phyloP scores from a whole-genome alignment of 2,888 invertebrate species.

The Drosophila antonietae region DNA sequence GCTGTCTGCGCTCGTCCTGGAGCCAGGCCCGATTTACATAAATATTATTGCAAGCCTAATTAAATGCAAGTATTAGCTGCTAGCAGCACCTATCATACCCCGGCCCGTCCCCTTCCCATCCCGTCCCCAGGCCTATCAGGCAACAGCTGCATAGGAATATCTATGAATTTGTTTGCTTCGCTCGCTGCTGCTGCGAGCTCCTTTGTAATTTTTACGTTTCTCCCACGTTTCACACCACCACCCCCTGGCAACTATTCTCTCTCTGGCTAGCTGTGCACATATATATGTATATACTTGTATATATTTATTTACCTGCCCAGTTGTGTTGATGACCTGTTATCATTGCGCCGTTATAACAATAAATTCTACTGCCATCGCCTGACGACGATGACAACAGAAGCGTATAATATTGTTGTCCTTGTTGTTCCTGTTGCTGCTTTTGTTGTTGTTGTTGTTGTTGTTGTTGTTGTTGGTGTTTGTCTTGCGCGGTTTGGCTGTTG shows the following conservation, averaged over 20 bases:
- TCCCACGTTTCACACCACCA: conserved; percentile 1
- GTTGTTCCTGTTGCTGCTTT: conserved; percentile 23
- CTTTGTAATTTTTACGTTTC: conserved; percentile 65
- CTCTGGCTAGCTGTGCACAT: conserved; percentile 17
- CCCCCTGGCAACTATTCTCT: neutral
- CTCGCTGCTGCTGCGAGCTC: conserved; percentile 46
- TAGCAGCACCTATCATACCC: neutral
- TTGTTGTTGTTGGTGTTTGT: conserved; percentile 54
- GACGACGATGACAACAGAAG: conserved; percentile 63
- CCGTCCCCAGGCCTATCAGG: neutral
- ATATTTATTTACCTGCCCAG: conserved; percentile 64
- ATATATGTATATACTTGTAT: conserved; percentile 3
- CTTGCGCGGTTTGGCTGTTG: conserved; percentile 67
- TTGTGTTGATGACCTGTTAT: conserved; percentile 76
- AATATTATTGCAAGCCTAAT: conserved; percentile 82
- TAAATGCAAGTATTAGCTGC: conserved; percentile 77
- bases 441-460: conserved; percentile 8
- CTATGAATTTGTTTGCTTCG: conserved; percentile 41
- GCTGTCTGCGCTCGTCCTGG: conserved; percentile 53
- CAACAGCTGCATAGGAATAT: conserved; percentile 35
- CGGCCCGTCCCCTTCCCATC: no score
- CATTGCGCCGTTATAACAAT: conserved; percentile 75
- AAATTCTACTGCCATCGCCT: conserved; percentile 62
- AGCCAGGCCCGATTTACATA: conserved; percentile 75
- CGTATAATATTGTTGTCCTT: conserved; percentile 48